A percentile compares a stretch with the other conserved stretches of the same genome.
Conservation (phyloP, 2,888 invertebrate species). For the Eupithecia exiguata region DNA sequence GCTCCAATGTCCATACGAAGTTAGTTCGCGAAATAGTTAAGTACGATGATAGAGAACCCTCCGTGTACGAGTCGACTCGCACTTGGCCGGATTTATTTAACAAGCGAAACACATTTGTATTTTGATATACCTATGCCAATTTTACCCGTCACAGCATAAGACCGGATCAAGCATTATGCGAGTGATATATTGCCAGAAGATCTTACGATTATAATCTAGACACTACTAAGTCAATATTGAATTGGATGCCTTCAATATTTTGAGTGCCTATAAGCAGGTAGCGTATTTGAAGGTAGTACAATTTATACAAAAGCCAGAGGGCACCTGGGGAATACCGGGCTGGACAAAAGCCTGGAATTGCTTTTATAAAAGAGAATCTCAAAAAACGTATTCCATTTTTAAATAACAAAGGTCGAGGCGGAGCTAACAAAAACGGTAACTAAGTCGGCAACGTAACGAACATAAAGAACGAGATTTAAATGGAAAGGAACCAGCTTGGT, state of each 20-base stretch:
- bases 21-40: too few relatives aligned
- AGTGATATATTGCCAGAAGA: not conserved
- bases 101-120: too few relatives aligned
- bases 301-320: conserved; percentile 60
- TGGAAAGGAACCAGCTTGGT: conserved; percentile 23
- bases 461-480: conserved; percentile 35
- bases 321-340: conserved; percentile 51
- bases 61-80: too few relatives aligned
- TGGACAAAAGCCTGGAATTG: conserved; percentile 61
- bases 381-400: conserved; percentile 52
- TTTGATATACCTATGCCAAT: too few relatives aligned
- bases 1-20: too few relatives aligned
- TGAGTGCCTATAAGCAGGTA: conserved; percentile 42
- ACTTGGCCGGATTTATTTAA: too few relatives aligned
- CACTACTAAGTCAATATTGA: not conserved
- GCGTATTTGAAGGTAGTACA: conserved; percentile 48
- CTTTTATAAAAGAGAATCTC: conserved; percentile 57
- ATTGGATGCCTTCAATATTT: conserved; percentile 42
- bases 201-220: not conserved
- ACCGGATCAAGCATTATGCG: not conserved
- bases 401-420: conserved; percentile 39
- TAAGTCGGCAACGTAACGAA: conserved; percentile 39
- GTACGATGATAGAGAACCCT: too few relatives aligned
- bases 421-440: conserved; percentile 38
- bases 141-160: not conserved